Base-by-base conservation (phyloP, 2,888 invertebrate genomes). In the Phyllotreta cruciferae region DNA sequence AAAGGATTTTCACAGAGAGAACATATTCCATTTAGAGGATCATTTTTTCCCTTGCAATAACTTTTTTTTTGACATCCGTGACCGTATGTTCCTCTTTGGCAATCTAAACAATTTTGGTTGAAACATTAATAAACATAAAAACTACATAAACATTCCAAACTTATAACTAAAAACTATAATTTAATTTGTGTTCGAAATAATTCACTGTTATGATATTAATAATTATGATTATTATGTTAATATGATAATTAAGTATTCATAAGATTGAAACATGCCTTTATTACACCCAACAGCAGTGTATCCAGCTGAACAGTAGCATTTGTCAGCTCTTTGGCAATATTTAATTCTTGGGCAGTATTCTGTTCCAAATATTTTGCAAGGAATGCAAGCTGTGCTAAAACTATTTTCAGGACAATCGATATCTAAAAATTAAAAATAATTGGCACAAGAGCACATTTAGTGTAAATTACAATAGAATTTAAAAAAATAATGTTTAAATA, bases 21-120 rank as follows among this genome's bases (percentile, higher is more conserved):
- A 56, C 70, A 70, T 14, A 14, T n/a, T 14, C 68, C 68, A 63
- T 38, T 52, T 11, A 47, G 11, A 7, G 3, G 2, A 36, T 64
- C 41, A 54, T 70, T 67, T 8, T 42, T 3, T 0, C 44, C 0
- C 0, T 42, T 0, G 37, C 78, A 78, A n/a, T 60, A 38, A 49
- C 78, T 77, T 5, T 9, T 50, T 11, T 71, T 34, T 10, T 61
- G 56, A 49, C 78, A 79, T 36, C 66, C 67, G 11, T 71, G 67
- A 4, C 78, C 79, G 35, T 74, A 79, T 3, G 2, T 62, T 3
- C 63, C 61, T 3, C 0, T 0, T 3, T 13, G 1, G 62, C 75
- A 75, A 14, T 8, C 75, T 75, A 53, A 24, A 64, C 66, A 60
- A 24, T 34, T 9, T 24, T 49, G 5, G n/a, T n/a, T n/a, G n/a